These are phyloP conservation scores for Fopius arisanus DNA, from an alignment of 1,140 invertebrate species.

Conservation along the genomic window DNA sequence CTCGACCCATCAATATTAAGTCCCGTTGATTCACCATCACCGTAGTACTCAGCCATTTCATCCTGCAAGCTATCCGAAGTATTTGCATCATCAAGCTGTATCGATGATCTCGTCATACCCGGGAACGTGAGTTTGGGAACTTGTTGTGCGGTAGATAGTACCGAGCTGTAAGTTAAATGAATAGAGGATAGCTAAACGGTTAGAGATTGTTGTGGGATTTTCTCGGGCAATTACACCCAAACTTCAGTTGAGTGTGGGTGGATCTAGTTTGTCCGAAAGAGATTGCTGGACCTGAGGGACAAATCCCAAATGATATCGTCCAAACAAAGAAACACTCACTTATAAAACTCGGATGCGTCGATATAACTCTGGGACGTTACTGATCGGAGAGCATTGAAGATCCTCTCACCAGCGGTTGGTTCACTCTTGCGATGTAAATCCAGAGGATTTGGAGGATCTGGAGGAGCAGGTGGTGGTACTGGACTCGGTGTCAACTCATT, in stretches of 20 bases:
- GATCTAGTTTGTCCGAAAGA: neutral
- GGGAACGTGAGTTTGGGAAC: conserved; percentile 48
- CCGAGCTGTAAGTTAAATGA: conserved; percentile 43
- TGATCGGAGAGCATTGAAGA: conserved; percentile 58
- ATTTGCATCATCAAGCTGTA: conserved; percentile 35
- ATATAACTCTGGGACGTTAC: conserved; percentile 60
- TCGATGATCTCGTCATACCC: conserved; percentile 31
- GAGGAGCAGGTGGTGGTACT: conserved; percentile 53
- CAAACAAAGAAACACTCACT: conserved; percentile 42
- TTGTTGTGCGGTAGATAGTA: conserved; percentile 54
- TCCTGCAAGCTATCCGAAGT: conserved; percentile 37
- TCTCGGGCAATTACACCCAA: too few relatives aligned
- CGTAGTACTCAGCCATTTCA: conserved; percentile 46
- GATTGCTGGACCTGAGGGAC: neutral
- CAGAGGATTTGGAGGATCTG: conserved; percentile 46
- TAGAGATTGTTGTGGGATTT: too few relatives aligned
- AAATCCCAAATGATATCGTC: neutral
- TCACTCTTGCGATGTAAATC: conserved; percentile 44
- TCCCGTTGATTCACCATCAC: conserved; percentile 43
- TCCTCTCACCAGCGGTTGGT: conserved; percentile 58
- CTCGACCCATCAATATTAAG: conserved; percentile 42
- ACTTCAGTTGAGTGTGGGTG: too few relatives aligned
- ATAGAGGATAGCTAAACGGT: neutral
- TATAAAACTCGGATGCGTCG: conserved; percentile 61
- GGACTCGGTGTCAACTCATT: conserved; percentile 45